Evolutionary conservation across 2,113 vertebrate species (phyloP).

Genomic region (Anthoscopus minutus): DNA sequence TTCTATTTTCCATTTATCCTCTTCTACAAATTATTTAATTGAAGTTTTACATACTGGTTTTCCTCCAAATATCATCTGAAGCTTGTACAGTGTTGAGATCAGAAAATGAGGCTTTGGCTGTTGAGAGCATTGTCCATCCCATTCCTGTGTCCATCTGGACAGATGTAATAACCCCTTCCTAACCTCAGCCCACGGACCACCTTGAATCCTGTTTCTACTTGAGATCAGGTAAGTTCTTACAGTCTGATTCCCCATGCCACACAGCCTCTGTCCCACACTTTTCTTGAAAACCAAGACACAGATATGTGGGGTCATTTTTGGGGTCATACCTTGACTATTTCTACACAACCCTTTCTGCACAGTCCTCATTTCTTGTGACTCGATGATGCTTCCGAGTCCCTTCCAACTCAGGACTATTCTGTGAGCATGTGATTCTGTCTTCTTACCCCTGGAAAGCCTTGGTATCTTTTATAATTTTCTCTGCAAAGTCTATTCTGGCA

Average conservation of each 20-base stretch:
- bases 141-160: neutral
- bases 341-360: neutral
- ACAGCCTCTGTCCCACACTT: neutral
- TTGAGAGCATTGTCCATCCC: neutral
- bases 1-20: neutral
- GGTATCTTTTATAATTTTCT: neutral
- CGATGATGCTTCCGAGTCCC: rapidly evolving
- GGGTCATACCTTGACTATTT: neutral
- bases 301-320: neutral
- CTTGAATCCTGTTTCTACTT: neutral
- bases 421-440: neutral
- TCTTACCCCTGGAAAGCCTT: neutral
- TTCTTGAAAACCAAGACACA: neutral
- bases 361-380: neutral
- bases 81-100: neutral
- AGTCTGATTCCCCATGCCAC: rapidly evolving
- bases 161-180: neutral
- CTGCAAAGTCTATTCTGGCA: neutral
- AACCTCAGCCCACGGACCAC: neutral
- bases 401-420: neutral
- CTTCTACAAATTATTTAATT: neutral
- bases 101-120: neutral
- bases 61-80: neutral
- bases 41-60: neutral
- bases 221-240: neutral